phyloP scores from a whole-genome alignment of 2,888 invertebrate species.

The Calameuta pallipes region DNA sequence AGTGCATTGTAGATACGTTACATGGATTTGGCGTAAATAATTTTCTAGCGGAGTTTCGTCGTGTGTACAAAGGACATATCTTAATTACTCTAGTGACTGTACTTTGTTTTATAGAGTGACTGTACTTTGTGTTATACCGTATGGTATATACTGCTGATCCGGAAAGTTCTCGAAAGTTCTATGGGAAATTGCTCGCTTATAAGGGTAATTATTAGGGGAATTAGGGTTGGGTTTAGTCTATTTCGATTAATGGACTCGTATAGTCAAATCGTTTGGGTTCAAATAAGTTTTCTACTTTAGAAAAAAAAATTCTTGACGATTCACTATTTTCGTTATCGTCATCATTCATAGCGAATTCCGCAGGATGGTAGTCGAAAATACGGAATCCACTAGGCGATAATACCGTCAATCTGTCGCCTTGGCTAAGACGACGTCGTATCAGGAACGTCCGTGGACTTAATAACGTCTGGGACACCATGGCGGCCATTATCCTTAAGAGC shows the following conservation, averaged over 20 bases:
- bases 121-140: not conserved
- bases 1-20: not conserved
- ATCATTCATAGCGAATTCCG: not conserved
- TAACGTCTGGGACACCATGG: constrained; percentile 2
- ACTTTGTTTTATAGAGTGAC: too few species aligned
- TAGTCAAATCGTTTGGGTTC: not conserved
- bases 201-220: constrained; percentile 13
- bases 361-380: not conserved
- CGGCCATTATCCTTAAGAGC: constrained; percentile 4
- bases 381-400: not conserved
- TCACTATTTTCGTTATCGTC: not conserved
- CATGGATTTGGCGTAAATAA: not conserved
- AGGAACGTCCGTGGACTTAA: not conserved
- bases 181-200: constrained; percentile 15
- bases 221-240: not conserved
- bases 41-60: not conserved
- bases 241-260: not conserved
- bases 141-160: not conserved
- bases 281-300: not conserved
- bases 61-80: not conserved
- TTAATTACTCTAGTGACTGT: not conserved
- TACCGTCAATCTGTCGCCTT: constrained; percentile 2
- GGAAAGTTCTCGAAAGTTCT: constrained; percentile 14
- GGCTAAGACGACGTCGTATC: not conserved
- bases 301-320: not conserved